phyloP scores from a whole-genome alignment of 2,888 invertebrate species.

The Drosophila birchii region DNA sequence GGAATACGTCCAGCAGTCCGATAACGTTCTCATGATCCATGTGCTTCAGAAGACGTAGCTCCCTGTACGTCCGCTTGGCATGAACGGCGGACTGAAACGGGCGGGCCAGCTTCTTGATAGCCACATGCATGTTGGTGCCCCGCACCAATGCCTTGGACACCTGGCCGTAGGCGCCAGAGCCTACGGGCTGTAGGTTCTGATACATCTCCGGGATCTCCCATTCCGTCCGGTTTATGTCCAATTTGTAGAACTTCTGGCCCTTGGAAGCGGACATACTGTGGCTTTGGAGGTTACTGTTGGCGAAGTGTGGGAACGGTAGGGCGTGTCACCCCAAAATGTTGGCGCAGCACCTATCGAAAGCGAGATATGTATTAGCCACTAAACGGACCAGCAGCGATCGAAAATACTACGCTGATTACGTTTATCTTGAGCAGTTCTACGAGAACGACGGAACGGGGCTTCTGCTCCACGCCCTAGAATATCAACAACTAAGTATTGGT shows the following conservation, averaged over 20 bases:
- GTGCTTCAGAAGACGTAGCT: conserved; percentile 97
- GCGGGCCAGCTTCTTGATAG: conserved; percentile 98
- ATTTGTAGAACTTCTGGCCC: conserved; percentile 91
- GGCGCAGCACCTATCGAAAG: conserved; percentile 8
- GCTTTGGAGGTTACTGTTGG: neutral
- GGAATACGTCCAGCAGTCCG: conserved; percentile 96
- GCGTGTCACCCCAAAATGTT: conserved; percentile 10
- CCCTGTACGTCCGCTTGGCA: conserved; percentile 98
- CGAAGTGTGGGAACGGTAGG: neutral
- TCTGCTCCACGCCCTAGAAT: conserved; percentile 41
- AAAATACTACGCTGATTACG: conserved; percentile 63
- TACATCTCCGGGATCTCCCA: conserved; percentile 98
- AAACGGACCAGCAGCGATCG: conserved; percentile 29
- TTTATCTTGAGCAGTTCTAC: conserved; percentile 65
- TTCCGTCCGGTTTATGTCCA: conserved; percentile 98
- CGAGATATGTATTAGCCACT: conserved; percentile 45
- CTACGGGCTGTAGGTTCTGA: conserved; percentile 95
- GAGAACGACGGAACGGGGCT: conserved; percentile 7
- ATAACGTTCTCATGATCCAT: conserved; percentile 99
- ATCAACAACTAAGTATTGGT: conserved; percentile 36
- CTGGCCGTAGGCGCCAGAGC: conserved; percentile 98
- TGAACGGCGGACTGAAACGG: conserved; percentile 99
- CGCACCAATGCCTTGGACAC: conserved; percentile 75
- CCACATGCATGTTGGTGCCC: conserved; percentile 87
- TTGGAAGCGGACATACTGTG: conserved; percentile 29